Evolutionary conservation across 2,113 vertebrate genomes (phyloP).

Genomic region (Phocoena phocoena): DNA sequence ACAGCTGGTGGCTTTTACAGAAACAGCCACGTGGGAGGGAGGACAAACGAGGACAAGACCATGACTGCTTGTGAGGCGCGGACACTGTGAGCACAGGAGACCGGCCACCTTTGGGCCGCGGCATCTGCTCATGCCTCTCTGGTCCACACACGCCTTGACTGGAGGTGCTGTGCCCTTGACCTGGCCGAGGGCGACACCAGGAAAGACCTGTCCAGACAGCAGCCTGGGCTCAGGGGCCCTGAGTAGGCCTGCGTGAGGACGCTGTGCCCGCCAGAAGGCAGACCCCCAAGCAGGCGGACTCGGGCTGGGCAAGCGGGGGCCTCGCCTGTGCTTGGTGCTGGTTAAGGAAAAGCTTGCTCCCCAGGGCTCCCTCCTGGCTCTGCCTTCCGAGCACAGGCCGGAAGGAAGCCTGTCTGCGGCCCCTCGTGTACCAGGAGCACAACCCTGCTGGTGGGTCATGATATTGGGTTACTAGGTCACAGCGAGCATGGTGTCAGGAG

Average conservation of each 20-base stretch:
- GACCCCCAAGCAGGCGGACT: neutral
- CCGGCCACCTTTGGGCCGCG: neutral
- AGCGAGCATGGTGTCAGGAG: neutral
- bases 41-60: neutral
- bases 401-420: accelerated
- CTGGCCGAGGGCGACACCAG: accelerated
- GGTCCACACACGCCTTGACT: neutral
- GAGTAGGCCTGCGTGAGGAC: accelerated
- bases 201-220: neutral
- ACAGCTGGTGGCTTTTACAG: neutral
- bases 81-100: accelerated
- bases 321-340: neutral
- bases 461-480: neutral
- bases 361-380: neutral
- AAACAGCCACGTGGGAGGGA: neutral
- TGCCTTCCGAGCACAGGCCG: neutral
- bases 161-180: too few species aligned
- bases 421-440: neutral
- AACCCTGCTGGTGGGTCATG: accelerated
- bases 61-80: accelerated
- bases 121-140: accelerated
- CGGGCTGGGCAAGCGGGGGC: accelerated
- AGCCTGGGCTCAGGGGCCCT: neutral
- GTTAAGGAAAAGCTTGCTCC: neutral
- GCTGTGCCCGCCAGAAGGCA: too few species aligned